Conservation (phyloP, 2,888 invertebrate species). For the Ommatoiulus sabulosus region DNA sequence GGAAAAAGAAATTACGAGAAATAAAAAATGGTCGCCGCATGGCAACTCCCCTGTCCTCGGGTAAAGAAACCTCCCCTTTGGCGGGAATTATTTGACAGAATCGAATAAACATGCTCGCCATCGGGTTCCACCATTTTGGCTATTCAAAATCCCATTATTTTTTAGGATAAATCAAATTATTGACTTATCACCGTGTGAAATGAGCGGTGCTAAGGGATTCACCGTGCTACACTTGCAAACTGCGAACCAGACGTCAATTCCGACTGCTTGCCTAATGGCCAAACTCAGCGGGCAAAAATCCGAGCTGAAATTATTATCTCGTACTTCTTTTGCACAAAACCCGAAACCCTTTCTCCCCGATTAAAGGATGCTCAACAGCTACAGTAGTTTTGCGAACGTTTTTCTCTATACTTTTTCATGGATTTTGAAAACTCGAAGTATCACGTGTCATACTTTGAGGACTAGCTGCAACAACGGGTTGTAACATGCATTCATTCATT, state of each 20-base stretch:
- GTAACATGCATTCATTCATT: too few species aligned
- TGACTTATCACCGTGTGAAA: slow-evolving; percentile 27
- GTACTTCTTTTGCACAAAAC: not conserved
- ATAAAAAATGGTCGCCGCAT: slow-evolving; percentile 40
- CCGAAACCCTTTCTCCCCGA: not conserved
- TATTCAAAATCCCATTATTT: slow-evolving; percentile 43
- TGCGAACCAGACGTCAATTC: not conserved
- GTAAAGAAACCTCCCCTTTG: slow-evolving; percentile 33
- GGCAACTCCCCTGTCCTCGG: slow-evolving; percentile 26
- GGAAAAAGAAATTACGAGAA: slow-evolving; percentile 37
- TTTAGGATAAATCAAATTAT: slow-evolving; percentile 35
- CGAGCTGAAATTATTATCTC: not conserved
- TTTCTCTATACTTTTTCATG: too few species aligned
- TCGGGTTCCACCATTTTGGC: slow-evolving; percentile 23
- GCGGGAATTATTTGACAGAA: slow-evolving; percentile 20
- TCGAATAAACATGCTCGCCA: slow-evolving; percentile 35
- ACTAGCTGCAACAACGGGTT: too few species aligned
- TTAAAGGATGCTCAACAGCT: not conserved
- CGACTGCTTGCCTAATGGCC: not conserved
- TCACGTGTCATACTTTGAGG: too few species aligned
- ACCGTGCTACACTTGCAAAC: slow-evolving; percentile 19
- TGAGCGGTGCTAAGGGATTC: not conserved
- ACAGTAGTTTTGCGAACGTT: too few species aligned
- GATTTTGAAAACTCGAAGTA: too few species aligned
- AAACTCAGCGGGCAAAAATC: not conserved